These are phyloP conservation scores for Solenopsis invicta DNA, from an alignment of 1,140 invertebrate genomes.

Conservation along the genomic window DNA sequence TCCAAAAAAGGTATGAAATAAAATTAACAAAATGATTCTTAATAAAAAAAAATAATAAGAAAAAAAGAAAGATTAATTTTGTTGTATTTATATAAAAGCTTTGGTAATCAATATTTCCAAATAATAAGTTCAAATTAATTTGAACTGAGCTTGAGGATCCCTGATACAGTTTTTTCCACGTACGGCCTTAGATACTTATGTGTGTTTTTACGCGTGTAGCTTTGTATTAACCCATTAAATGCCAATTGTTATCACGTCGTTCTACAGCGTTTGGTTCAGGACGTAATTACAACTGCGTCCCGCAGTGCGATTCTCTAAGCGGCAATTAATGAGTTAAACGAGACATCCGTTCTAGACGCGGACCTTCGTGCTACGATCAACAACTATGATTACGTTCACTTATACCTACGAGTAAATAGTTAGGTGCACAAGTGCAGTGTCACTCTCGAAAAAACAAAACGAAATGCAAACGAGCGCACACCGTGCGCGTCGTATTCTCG, in stretches of 20 bases:
- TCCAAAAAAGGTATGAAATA: not conserved
- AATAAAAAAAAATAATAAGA: not conserved
- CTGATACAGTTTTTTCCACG: conserved; percentile 39
- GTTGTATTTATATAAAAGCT: not conserved
- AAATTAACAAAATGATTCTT: not conserved
- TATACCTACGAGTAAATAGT: conserved; percentile 59
- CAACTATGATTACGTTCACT: conserved; percentile 61
- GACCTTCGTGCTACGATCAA: conserved; percentile 48
- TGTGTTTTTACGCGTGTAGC: not conserved
- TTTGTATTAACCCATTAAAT: conserved; percentile 43
- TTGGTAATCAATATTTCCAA: not conserved
- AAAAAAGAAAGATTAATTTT: not conserved
- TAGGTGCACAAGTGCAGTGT: conserved; percentile 60
- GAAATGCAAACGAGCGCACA: conserved; percentile 37
- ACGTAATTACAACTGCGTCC: not conserved
- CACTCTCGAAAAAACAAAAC: conserved; percentile 57
- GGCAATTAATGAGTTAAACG: conserved; percentile 57
- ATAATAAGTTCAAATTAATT: not conserved
- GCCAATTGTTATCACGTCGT: conserved; percentile 11
- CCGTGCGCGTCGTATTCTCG: conserved; percentile 7
- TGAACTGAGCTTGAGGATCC: conserved; percentile 29
- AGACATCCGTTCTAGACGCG: conserved; percentile 32
- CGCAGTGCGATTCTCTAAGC: conserved; percentile 16
- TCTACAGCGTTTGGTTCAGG: not conserved
- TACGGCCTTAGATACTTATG: not conserved